Base-by-base conservation (phyloP, 1,140 invertebrate species). In the Zaprionus gabonicus region DNA sequence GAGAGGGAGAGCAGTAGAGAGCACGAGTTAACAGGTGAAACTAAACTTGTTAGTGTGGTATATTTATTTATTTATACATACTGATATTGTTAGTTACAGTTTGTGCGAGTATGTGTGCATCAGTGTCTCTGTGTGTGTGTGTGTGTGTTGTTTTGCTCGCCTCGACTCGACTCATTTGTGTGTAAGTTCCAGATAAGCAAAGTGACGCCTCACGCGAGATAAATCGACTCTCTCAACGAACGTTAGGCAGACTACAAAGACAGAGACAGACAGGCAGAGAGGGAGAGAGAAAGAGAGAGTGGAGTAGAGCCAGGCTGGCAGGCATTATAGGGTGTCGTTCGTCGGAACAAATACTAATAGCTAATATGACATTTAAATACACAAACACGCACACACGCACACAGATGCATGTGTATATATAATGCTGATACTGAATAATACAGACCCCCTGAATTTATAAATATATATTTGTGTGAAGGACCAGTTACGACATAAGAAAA, bases 121-220 rank as follows among this genome's bases (percentile, higher is more conserved):
- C 5, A 9, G 6, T 9, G 7, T 46, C n/a, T 9, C 6, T 44
- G 6, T 44, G 0, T 44, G 6, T 17, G 41, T 41, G 38, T 41
- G 15, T 41, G 41, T 25, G 46, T 51, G 46, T 51, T 51, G 46
- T 51, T 51, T 51, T 51, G 17, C 46, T 20, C 46, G 41, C 38
- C 15, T 57, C 31, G 53, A 20, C 28, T 20, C 66, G 15, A 69
- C 49, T 64, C 60, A 69, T 74, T 65, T 57, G 53, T 70, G 72
- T 70, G 58, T 78, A 46, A 46, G 79, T 86, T 82, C 36, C 76
- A 76, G 82, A 86, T 86, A 86, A 86, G 76, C 82, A 86, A 77
- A 72, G 82, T 86, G 82, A 86, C 79, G 79, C 51, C 79, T 85
- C 82, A 86, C 82, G 82, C 82, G 79, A 85, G 82, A 85, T 86